Evolutionary conservation across 2,113 vertebrate genomes (phyloP), one percentile per base, ranked within the genome.

Genomic region (Haemorhous mexicanus): DNA sequence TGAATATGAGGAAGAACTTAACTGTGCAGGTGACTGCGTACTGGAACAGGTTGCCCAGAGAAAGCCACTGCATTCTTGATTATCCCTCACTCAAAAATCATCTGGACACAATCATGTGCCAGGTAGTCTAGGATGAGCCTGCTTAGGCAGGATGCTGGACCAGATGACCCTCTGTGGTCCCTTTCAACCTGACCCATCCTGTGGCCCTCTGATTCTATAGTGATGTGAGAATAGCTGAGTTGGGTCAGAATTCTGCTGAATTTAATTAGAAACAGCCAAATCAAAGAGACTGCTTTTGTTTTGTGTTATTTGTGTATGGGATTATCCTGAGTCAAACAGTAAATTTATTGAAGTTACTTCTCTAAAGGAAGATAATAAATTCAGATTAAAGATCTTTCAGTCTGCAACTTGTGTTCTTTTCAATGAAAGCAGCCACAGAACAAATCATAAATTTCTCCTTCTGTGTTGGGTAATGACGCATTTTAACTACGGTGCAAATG

Each of bases 11-110:
- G 28, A 59, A 67, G 52, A 82, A 39, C 23, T 67, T 59, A 24
- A 33, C 13, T 24, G 19, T n/a, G 33, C 22, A 6, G 6, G 37
- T 44, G 68, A n/a, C 28, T 0, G 0, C 0, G 0, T 15, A 39
- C 28, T 59, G 61, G 28, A 64, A 50, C 32, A 66, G 68, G 28
- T 30, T 59, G 13, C 39, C 33, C 69, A 67, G 39, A 74, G 46
- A 46, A 44, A 39, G 39, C 39, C 39, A 39, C 39, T 39, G 39
- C 39, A 39, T 39, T 39, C 39, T 39, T 39, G 61, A 44, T 23
- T 59, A 13, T 70, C 15, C 27, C 26, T 44, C 20, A 33, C 43
- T 44, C 32, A 55, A 35, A 24, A 53, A 15, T 35, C 24, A 43
- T 2, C 27, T 59, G 44, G 44, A 39, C 28, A 16, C 12, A 62